Evolutionary conservation across 2,113 vertebrate species (phyloP).

Genomic region (Gadus macrocephalus): DNA sequence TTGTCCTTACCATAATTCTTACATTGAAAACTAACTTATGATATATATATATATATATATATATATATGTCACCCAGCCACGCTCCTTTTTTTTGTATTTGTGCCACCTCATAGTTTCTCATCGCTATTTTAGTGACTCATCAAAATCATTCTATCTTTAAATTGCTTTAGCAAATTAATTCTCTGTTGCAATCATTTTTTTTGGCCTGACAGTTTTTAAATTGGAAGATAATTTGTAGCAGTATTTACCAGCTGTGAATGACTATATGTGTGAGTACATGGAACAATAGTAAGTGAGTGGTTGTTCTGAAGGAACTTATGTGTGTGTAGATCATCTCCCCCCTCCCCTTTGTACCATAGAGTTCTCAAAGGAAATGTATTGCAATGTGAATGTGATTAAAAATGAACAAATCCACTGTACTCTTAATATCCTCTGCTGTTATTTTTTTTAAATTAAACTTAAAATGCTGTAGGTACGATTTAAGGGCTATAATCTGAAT

Average conservation of each 20-base stretch:
- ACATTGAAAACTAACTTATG: too few species aligned
- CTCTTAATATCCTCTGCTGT: conserved; percentile 32
- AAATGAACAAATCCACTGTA: conserved; percentile 57
- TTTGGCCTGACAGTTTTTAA: conserved; percentile 33
- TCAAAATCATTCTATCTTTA: conserved; percentile 10
- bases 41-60: too few species aligned
- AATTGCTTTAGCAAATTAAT: conserved; percentile 10
- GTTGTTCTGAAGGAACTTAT: conserved; percentile 60
- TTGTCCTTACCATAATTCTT: too few species aligned
- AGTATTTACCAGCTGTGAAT: conserved; percentile 66
- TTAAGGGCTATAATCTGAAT: too few species aligned
- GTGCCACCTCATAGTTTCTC: too few species aligned
- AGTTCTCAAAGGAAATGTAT: conserved; percentile 68
- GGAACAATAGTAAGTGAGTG: conserved; percentile 35
- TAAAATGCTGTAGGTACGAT: too few species aligned
- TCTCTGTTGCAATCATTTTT: not conserved
- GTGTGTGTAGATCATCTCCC: conserved; percentile 50
- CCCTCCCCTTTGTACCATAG: conserved; percentile 61
- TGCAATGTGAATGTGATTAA: conserved; percentile 74
- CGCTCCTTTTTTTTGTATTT: too few species aligned
- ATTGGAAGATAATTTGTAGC: conserved; percentile 41
- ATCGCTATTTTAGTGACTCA: not conserved
- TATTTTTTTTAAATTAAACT: not conserved
- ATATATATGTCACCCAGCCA: too few species aligned
- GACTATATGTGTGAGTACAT: conserved; percentile 54